Conservation (phyloP, 2,113 vertebrate genomes). For the Machaerirhynchus nigripectus region DNA sequence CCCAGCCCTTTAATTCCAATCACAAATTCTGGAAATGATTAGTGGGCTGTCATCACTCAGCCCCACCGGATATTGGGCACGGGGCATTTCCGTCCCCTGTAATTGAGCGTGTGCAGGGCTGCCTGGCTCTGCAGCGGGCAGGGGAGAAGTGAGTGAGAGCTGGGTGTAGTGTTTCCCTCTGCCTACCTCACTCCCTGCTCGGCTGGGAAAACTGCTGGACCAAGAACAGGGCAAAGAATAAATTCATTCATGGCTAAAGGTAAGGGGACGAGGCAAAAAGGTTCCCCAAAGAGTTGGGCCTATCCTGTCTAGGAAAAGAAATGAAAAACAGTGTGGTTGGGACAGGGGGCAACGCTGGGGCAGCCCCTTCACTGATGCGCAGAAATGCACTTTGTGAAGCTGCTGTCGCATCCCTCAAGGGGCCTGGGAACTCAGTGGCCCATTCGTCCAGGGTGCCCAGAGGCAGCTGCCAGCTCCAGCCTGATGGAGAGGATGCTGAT, state of each 20-base stretch:
- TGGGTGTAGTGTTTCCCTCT: background rate
- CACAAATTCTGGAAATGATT: constrained; percentile 53
- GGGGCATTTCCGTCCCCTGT: constrained; percentile 9
- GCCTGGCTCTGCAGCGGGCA: background rate
- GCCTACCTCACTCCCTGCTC: background rate
- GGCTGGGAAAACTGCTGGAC: constrained; percentile 40
- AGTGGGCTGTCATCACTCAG: constrained; percentile 38
- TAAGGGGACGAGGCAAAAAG: background rate
- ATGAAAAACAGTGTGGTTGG: background rate
- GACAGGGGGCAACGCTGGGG: background rate
- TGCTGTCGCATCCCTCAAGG: background rate
- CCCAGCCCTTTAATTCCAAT: background rate
- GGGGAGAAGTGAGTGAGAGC: background rate
- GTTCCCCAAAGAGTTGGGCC: background rate
- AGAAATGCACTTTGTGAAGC: background rate
- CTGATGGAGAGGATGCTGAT: background rate
- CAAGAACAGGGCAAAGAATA: constrained; percentile 40
- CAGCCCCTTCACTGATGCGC: background rate
- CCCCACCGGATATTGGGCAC: background rate
- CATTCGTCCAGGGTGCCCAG: background rate
- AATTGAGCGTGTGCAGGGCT: constrained; percentile 10
- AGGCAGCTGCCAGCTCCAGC: constrained; percentile 26
- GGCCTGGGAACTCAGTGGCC: constrained; percentile 21
- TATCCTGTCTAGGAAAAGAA: background rate
- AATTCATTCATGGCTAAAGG: constrained; percentile 32